Evolutionary conservation across 2,888 invertebrate species (phyloP).

Genomic region (Ochropleura leucogaster): DNA sequence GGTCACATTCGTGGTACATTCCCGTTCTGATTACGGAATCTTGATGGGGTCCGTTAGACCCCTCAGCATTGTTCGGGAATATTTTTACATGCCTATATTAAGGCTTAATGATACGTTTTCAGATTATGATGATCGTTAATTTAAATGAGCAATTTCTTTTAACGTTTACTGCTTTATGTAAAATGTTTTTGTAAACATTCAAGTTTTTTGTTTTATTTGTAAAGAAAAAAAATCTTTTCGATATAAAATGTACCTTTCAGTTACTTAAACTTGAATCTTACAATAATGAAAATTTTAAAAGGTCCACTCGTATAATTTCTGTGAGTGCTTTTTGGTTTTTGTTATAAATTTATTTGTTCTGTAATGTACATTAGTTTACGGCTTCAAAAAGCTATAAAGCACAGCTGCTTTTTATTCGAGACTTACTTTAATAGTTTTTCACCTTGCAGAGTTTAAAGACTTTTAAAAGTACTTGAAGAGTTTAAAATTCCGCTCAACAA

Average conservation of each 20-base stretch:
- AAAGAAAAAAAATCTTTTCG: conserved; percentile 4
- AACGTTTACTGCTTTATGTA: conserved; percentile 59
- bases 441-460: conserved; percentile 57
- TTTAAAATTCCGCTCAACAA: conserved; percentile 38
- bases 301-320: conserved; percentile 22
- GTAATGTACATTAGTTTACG: conserved; percentile 47
- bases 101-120: conserved; percentile 64
- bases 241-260: neutral
- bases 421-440: conserved; percentile 56
- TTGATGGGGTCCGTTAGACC: conserved; percentile 66
- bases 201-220: conserved; percentile 27
- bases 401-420: conserved; percentile 56
- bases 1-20: conserved; percentile 68
- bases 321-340: conserved; percentile 37
- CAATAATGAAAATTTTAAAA: conserved; percentile 8
- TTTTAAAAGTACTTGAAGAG: conserved; percentile 42
- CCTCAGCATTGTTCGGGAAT: conserved; percentile 67
- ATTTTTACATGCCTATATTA: conserved; percentile 71
- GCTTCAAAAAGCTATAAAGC: conserved; percentile 36
- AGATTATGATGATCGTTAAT: conserved; percentile 63
- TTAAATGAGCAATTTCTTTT: conserved; percentile 66
- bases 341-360: conserved; percentile 34
- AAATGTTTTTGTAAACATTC: conserved; percentile 54
- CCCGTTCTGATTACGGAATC: conserved; percentile 74
- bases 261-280: conserved; percentile 8